Base-by-base conservation (phyloP, 2,113 vertebrate species). In the Gila orcuttii region DNA sequence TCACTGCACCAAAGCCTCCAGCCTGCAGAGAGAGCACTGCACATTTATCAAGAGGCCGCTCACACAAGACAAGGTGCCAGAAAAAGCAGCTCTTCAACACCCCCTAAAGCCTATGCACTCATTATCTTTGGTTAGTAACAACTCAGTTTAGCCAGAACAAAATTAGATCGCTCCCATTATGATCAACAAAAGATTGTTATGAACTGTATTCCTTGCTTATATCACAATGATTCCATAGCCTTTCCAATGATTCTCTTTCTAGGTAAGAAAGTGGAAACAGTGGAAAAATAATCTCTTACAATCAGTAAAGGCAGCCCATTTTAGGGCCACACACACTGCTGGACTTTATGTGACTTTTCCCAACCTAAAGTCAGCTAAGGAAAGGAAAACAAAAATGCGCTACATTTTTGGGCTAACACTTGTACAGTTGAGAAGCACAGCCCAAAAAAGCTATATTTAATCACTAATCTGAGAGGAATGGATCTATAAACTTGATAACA, bases 1-100 rank as follows among this genome's bases (percentile, higher is more conserved):
- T 75, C 73, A 75, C 73, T 28, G 73, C 73, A 75, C 23, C 12
- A 75, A 75, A 75, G 23, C 73, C 71, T 47, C 73, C 73, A 50
- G 71, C 42, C 47, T 50, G 71, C 42, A 28, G 6, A 6, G 6
- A 28, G n/a, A 75, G 73, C 12, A 47, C 42, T 25, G 73, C 73
- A 75, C 73, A 75, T 75, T 50, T 45, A 75, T 75, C 73, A 75
- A 75, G 42, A 45, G 23, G 25, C 12, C 13, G n/a, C 73, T 50
- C 39, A 25, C 71, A 17, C 68, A 23, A 71, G 42, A 75, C 12
- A 75, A 2, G 12, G 42, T 75, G 71, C 42, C 71, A 75, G 71
- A 47, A 75, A 47, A 47, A 47, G 6, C 71, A 47, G 71, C 23
- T 75, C 71, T 75, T 50, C 42, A 42, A 47, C 42, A n/a, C 6